Evolutionary conservation across 2,888 invertebrate genomes (phyloP).

Genomic region (Philonicus albiceps): DNA sequence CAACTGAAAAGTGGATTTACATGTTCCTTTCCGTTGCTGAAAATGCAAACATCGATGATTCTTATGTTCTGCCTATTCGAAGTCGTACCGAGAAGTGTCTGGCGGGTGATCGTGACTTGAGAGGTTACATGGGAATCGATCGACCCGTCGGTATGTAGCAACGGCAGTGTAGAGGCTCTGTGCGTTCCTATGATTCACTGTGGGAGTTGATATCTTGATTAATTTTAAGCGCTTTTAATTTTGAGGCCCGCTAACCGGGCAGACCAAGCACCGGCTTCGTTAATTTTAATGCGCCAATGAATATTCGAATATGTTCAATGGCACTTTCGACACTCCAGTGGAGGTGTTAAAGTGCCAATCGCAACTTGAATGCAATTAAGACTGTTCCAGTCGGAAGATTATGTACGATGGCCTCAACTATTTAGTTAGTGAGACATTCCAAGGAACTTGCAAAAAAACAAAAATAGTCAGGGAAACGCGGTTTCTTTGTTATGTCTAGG

Average conservation of each 20-base stretch:
- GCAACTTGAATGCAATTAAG: not conserved
- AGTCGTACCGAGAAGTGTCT: not conserved
- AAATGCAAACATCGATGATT: not conserved
- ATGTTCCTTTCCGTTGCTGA: not conserved
- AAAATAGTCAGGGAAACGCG: not conserved
- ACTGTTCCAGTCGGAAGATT: not conserved
- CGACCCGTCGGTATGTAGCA: not conserved
- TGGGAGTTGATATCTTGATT: not conserved
- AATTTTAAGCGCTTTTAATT: not conserved
- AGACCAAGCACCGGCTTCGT: not conserved
- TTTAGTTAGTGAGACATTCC: not conserved
- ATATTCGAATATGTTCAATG: not conserved
- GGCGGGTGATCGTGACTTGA: not conserved
- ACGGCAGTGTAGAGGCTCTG: not conserved
- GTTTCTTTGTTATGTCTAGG: not conserved
- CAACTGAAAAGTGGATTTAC: not conserved
- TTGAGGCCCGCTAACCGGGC: not conserved
- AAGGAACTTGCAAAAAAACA: not conserved
- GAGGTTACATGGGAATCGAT: not conserved
- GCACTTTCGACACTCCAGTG: not conserved
- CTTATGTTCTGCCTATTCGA: not conserved
- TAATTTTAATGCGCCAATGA: not conserved
- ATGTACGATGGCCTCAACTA: not conserved
- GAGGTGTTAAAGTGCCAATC: not conserved
- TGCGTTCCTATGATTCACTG: not conserved